Conservation (phyloP, 2,797 vertebrate species). For the Rallus crepitans region DNA sequence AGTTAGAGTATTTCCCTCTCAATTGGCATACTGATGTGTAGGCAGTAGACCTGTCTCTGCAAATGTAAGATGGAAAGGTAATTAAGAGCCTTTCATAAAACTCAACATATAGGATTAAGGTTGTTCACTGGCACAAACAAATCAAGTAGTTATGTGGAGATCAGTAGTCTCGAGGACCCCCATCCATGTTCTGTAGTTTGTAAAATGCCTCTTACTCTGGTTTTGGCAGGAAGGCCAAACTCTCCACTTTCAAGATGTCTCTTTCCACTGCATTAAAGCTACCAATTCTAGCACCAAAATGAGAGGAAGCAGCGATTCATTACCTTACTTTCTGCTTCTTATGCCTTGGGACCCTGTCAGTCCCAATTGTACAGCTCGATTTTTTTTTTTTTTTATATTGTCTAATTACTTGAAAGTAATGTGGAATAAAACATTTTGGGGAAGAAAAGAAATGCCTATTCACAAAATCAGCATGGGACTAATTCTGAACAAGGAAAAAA, state of each 20-base stretch:
- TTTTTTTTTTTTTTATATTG: not conserved
- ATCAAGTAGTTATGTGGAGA: not conserved
- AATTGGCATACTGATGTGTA: not conserved
- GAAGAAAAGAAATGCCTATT: not conserved
- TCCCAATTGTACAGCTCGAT: not conserved
- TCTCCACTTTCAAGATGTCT: not conserved
- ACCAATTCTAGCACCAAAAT: not conserved
- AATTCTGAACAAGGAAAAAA: not conserved
- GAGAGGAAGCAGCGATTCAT: not conserved
- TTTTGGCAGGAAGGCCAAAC: not conserved
- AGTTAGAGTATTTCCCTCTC: not conserved
- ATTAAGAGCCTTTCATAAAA: not conserved
- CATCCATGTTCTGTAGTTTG: not conserved
- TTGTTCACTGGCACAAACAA: conserved; percentile 13
- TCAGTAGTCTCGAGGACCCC: not conserved
- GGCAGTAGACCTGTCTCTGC: not conserved
- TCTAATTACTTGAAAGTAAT: not conserved
- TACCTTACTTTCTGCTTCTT: not conserved
- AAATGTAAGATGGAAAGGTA: not conserved
- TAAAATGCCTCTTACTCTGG: not conserved
- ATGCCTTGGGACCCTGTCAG: not conserved
- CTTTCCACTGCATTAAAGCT: not conserved
- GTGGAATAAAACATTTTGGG: not conserved
- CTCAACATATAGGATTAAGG: not conserved
- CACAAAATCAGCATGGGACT: not conserved